Conservation (phyloP, 2,888 invertebrate species). For the Ceramica pisi region DNA sequence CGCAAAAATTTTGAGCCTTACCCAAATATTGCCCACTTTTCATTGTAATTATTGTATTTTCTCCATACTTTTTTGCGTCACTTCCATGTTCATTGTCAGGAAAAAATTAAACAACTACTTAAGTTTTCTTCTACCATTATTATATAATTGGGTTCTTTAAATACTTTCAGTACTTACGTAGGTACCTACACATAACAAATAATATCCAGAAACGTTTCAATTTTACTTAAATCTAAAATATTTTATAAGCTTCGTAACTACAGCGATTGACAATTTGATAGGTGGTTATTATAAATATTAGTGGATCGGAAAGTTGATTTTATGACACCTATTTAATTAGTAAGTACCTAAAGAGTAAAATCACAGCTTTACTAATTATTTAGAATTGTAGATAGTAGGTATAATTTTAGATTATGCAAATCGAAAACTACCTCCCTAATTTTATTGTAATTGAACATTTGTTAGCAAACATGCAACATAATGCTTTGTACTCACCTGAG, state of each 20-base stretch:
- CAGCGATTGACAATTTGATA: slow-evolving; percentile 43
- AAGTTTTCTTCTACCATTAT: slow-evolving; percentile 11
- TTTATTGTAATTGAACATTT: slow-evolving; percentile 8
- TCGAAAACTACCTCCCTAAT: not conserved
- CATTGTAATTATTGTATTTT: no score
- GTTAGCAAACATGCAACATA: not conserved
- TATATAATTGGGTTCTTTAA: slow-evolving; percentile 22
- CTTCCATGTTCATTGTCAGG: no score
- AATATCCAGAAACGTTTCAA: slow-evolving; percentile 13
- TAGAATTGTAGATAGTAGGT: not conserved
- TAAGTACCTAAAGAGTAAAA: slow-evolving; percentile 43
- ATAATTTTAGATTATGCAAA: not conserved
- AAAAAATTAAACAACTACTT: not conserved
- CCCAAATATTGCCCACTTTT: no score
- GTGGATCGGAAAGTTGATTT: slow-evolving; percentile 55
- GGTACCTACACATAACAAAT: slow-evolving; percentile 10
- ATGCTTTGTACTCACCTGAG: not conserved
- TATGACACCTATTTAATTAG: slow-evolving; percentile 26
- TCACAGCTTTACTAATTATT: slow-evolving; percentile 51
- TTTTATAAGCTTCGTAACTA: slow-evolving; percentile 18
- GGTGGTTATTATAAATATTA: slow-evolving; percentile 18
- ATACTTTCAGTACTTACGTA: not conserved
- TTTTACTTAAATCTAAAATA: slow-evolving; percentile 30
- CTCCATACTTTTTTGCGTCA: no score
- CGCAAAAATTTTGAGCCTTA: no score